Conservation (phyloP, 2,113 vertebrate genomes). For the Uropsilus gracilis region DNA sequence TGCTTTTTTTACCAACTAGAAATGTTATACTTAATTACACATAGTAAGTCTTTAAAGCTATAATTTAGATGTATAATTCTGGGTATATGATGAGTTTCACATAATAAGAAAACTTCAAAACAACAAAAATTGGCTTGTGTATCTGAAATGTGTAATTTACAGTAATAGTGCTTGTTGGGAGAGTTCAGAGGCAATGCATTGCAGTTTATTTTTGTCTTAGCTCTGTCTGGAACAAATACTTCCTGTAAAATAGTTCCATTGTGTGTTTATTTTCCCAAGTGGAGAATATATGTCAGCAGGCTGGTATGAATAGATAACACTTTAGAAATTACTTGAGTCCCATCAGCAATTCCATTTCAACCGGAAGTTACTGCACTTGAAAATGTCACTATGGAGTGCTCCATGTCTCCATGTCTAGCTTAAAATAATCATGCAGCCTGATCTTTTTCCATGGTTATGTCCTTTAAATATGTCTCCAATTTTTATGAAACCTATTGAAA, state of each 20-base stretch:
- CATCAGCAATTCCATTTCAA: not conserved
- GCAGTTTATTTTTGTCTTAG: conserved; percentile 14
- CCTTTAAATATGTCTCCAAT: not conserved
- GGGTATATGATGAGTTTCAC: conserved; percentile 18
- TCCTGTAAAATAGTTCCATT: conserved; percentile 49
- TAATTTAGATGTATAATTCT: conserved; percentile 63
- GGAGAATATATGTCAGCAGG: conserved; percentile 8
- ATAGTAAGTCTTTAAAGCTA: conserved; percentile 61
- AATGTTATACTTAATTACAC: conserved; percentile 68
- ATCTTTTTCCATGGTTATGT: not conserved
- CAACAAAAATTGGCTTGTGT: not conserved
- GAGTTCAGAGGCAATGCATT: not conserved
- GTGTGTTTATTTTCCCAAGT: not conserved
- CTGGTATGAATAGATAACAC: not conserved
- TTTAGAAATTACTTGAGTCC: conserved; percentile 24
- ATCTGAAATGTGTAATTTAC: conserved; percentile 50
- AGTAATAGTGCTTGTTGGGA: not conserved
- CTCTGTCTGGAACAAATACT: not conserved
- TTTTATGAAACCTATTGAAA: not conserved
- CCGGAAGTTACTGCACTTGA: not conserved
- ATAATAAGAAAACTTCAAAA: conserved; percentile 18
- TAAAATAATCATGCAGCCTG: no score
- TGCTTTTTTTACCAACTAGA: conserved; percentile 46
- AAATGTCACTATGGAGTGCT: not conserved
- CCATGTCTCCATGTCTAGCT: no score